Percentiles rank a stretch among this genome's conserved stretches.
Conservation (phyloP, 2,113 vertebrate genomes). For the Stictonetta naevosa region DNA sequence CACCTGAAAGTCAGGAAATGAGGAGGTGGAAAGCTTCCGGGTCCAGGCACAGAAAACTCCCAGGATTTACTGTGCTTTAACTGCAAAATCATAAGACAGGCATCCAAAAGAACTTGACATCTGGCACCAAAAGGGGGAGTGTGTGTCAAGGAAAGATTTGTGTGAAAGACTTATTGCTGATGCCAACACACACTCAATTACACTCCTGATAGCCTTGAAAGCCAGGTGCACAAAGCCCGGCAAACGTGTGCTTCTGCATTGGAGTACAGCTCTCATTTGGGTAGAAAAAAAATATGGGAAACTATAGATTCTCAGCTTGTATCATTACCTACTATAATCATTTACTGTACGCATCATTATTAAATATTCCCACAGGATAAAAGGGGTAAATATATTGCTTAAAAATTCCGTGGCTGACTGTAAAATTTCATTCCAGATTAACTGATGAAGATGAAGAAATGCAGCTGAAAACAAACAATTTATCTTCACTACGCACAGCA, state of each 20-base stretch:
- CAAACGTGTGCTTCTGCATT: rapidly evolving
- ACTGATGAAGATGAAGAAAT: slow-evolving; percentile 61
- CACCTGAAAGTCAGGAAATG: background rate
- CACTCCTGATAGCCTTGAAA: background rate
- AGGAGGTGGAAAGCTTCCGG: background rate
- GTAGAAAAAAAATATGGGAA: background rate
- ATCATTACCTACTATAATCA: background rate
- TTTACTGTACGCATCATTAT: background rate
- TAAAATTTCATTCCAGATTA: slow-evolving; percentile 59
- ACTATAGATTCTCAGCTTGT: background rate
- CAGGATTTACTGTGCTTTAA: background rate
- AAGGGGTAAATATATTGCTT: slow-evolving; percentile 42
- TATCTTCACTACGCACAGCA: background rate
- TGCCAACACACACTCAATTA: background rate
- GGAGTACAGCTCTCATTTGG: background rate
- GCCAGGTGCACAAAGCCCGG: background rate
- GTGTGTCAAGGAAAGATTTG: slow-evolving; percentile 45
- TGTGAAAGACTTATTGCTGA: background rate
- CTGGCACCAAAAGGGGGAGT: slow-evolving; percentile 61
- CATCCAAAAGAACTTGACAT: slow-evolving; percentile 18
- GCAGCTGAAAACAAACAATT: slow-evolving; percentile 65
- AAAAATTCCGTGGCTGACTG: slow-evolving; percentile 39
- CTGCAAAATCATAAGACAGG: background rate
- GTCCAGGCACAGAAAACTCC: rapidly evolving
- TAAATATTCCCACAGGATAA: slow-evolving; percentile 48